phyloP scores from a whole-genome alignment of 1,140 invertebrate species.

The Teleopsis dalmanni region DNA sequence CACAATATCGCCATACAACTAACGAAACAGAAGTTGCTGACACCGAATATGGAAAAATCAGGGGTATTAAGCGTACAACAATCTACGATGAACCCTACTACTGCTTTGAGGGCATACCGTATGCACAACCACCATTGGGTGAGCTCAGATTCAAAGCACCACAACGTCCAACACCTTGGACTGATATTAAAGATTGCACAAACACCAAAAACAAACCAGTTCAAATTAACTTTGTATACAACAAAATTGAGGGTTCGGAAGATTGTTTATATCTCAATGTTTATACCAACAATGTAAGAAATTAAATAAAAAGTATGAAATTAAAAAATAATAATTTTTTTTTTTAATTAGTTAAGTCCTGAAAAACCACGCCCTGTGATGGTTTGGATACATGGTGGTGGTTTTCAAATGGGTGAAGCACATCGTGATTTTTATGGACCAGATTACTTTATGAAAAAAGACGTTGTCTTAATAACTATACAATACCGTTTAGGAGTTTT shows the following conservation, averaged over 20 bases:
- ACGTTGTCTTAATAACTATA: slow-evolving; percentile 45
- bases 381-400: slow-evolving; percentile 58
- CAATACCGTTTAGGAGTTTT: slow-evolving; percentile 48
- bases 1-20: slow-evolving; percentile 33
- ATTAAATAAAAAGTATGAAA: too few species aligned
- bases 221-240: slow-evolving; percentile 15
- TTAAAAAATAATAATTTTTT: slow-evolving; percentile 5
- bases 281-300: slow-evolving; percentile 39
- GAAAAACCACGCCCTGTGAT: slow-evolving; percentile 31
- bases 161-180: slow-evolving; percentile 18
- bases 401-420: slow-evolving; percentile 49
- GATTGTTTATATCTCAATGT: slow-evolving; percentile 47
- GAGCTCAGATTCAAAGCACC: slow-evolving; percentile 53
- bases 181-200: slow-evolving; percentile 23
- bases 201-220: slow-evolving; percentile 18
- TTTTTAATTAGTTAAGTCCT: slow-evolving; percentile 21
- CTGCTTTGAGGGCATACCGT: slow-evolving; percentile 36
- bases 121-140: slow-evolving; percentile 55
- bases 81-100: slow-evolving; percentile 28
- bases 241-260: slow-evolving; percentile 38
- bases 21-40: slow-evolving; percentile 32
- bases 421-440: slow-evolving; percentile 42
- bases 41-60: slow-evolving; percentile 25
- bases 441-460: slow-evolving; percentile 51
- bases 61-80: slow-evolving; percentile 16